Conservation (phyloP, 53 echinoderm and acorn worm genomes). For the Antedon mediterranea region DNA sequence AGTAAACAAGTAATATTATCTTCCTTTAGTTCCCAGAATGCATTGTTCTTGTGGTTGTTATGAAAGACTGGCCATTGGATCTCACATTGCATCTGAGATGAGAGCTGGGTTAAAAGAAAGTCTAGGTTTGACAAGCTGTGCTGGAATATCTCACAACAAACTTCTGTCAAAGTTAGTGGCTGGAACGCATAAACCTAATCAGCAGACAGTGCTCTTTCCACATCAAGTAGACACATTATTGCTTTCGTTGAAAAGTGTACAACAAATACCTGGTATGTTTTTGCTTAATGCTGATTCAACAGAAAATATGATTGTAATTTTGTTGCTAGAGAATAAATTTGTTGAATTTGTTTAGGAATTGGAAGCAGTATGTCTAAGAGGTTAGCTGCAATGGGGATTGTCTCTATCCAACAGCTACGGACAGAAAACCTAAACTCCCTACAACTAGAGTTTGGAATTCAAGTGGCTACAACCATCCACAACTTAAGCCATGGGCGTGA, state of each 20-base stretch:
- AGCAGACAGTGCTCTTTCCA: conserved; percentile 66
- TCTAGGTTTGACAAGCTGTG: conserved; percentile 76
- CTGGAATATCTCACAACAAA: conserved; percentile 78
- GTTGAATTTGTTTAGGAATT: conserved; percentile 36
- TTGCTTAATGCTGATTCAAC: no score
- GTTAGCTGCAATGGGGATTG: conserved; percentile 47
- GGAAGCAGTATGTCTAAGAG: conserved; percentile 75
- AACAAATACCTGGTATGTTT: conserved; percentile 57
- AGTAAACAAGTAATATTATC: no score
- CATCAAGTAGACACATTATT: conserved; percentile 27
- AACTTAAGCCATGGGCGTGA: conserved; percentile 59
- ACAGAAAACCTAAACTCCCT: conserved; percentile 23
- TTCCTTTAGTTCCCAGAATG: background rate
- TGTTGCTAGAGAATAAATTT: no score
- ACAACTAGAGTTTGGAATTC: conserved; percentile 44
- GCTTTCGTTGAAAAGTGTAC: conserved; percentile 31
- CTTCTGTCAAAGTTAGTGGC: conserved; percentile 79
- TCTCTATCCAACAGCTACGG: conserved; percentile 38
- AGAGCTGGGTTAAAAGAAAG: conserved; percentile 27
- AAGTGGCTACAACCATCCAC: conserved; percentile 45
- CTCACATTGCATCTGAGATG: conserved; percentile 71
- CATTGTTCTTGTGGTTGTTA: conserved; percentile 61
- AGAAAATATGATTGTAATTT: no score
- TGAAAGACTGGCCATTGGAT: conserved; percentile 44
- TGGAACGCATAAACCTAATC: conserved; percentile 61